phyloP scores from a whole-genome alignment of 2,113 vertebrate genomes.

The Festucalex cinctus region DNA sequence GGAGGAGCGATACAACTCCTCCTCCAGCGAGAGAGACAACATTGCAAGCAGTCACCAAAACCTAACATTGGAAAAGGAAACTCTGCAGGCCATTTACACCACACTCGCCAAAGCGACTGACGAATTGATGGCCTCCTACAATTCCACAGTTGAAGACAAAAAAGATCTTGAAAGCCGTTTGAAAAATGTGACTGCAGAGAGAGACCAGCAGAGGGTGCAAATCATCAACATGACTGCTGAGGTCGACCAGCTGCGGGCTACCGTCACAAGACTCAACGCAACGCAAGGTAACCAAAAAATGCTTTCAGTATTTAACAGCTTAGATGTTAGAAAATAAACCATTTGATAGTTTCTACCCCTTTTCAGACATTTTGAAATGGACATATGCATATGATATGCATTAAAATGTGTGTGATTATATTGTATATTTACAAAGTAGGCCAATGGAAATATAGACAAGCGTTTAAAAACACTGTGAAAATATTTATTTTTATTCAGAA shows the following conservation, averaged over 20 bases:
- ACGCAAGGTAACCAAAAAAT: slow-evolving; percentile 17
- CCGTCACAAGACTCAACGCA: slow-evolving; percentile 10
- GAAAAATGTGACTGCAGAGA: slow-evolving; percentile 14
- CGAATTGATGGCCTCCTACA: slow-evolving; percentile 6
- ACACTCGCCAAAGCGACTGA: slow-evolving; percentile 1
- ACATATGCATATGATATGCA: no score
- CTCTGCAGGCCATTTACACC: slow-evolving; percentile 12
- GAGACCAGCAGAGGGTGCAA: slow-evolving; percentile 18
- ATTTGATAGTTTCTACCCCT: no score
- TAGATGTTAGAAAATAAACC: not conserved
- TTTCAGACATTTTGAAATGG: no score
- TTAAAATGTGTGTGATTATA: no score
- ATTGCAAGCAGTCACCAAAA: slow-evolving; percentile 32
- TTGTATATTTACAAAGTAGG: no score
- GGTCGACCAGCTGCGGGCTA: slow-evolving; percentile 16
- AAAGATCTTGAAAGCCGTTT: slow-evolving; percentile 8
- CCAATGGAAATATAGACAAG: no score
- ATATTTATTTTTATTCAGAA: no score
- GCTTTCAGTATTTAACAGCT: not conserved
- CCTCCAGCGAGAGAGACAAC: slow-evolving; percentile 37
- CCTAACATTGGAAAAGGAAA: slow-evolving; percentile 4
- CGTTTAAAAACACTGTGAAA: no score
- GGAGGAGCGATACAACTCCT: slow-evolving; percentile 31
- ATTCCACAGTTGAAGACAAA: slow-evolving; percentile 13
- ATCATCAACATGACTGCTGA: slow-evolving; percentile 40